These are phyloP conservation scores for Drosophila murphyi DNA, from an alignment of 1,140 invertebrate species.

Conservation along the genomic window DNA sequence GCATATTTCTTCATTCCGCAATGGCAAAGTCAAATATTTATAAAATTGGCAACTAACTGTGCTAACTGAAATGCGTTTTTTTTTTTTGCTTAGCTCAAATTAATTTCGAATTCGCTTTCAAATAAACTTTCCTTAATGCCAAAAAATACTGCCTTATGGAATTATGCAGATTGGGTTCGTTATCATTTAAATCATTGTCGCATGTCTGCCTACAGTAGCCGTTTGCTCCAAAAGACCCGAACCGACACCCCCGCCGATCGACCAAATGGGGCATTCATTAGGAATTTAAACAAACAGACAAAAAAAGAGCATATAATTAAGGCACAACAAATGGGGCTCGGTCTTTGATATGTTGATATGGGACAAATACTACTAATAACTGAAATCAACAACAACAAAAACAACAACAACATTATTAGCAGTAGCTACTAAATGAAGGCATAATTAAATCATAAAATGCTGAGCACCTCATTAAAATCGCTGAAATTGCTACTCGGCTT, in stretches of 20 bases:
- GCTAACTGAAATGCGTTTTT: constrained; percentile 7
- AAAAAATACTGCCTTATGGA: constrained; percentile 8
- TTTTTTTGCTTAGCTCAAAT: not conserved
- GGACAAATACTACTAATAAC: constrained; percentile 60
- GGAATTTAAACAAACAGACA: constrained; percentile 66
- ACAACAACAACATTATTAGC: constrained; percentile 40
- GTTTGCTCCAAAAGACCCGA: not conserved
- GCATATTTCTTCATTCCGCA: not conserved
- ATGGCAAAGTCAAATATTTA: not conserved
- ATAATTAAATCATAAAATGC: constrained; percentile 81
- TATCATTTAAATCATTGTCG: constrained; percentile 77
- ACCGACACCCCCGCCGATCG: constrained; percentile 33
- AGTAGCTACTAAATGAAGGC: constrained; percentile 65
- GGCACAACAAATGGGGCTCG: constrained; percentile 65
- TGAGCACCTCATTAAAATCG: constrained; percentile 82
- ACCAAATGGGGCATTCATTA: constrained; percentile 70
- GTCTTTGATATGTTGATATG: constrained; percentile 62
- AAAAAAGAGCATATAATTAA: constrained; percentile 70
- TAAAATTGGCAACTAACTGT: not conserved
- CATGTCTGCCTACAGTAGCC: constrained; percentile 57
- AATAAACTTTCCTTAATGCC: constrained; percentile 21
- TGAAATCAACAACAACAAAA: constrained; percentile 33
- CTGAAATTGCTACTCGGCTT: constrained; percentile 77
- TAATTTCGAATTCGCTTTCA: constrained; percentile 15
- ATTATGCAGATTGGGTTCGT: constrained; percentile 74